Base-by-base conservation (phyloP, 2,888 invertebrate genomes). In the Itoplectis maculator region DNA sequence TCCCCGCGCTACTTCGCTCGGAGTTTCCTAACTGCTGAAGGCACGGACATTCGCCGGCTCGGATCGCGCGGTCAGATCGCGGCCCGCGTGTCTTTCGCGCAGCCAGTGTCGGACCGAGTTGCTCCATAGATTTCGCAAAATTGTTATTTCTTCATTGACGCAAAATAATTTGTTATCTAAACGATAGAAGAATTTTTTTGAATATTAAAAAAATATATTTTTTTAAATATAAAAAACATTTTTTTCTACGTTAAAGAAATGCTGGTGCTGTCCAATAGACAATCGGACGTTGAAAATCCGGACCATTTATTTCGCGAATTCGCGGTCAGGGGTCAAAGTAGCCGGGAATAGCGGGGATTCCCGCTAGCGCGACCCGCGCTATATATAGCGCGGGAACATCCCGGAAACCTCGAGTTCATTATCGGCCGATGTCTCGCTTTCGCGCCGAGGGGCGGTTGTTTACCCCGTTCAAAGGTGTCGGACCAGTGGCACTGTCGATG, bases 21-120 rank as follows among this genome's bases (percentile, higher is more conserved):
- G 91, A 90, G 90, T 91, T 92, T 91, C 87, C 90, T 76, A 90
- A 91, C 91, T 91, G 89, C 87, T 88, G 87, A 90, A 88, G 88
- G 15, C 47, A 29, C 88, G 88, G 88, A 88, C 87, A 87, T 87
- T n/a, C 87, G 87, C 29, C 5, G 69, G 70, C 81, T 74, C 54
- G 65, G 72, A 76, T 29, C 70, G 82, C 79, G 18, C 13, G 40
- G 18, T 56, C 56, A 42, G 15, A n/a, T 45, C 20, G 29, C 13
- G 37, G n/a, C n/a, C n/a, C 29, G 29, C 15, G 9, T 49, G n/a
- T 47, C 23, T 6, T 61, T 69, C n/a, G 4, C 35, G 56, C 5
- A 42, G 20, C 9, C 9, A 56, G 8, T n/a, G n/a, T 13, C 49
- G 7, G n/a, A 11, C 20, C 51, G 3, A 7, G 51, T 51, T n/a